Evolutionary conservation across 2,113 vertebrate species (phyloP).

Genomic region (Forbesichthys papilliferus): DNA sequence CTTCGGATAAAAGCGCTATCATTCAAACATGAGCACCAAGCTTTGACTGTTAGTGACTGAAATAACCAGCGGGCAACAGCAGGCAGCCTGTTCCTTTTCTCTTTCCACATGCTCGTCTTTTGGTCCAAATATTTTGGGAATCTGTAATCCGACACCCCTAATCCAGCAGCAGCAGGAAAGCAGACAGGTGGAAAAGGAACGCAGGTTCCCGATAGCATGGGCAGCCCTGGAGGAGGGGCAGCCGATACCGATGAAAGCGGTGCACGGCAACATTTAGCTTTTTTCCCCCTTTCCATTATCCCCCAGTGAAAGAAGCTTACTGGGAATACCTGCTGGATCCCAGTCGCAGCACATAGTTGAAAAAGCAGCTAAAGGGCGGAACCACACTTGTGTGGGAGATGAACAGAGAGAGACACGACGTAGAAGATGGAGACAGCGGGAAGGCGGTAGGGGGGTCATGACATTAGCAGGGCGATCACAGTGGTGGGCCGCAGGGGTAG

Average conservation of each 20-base stretch:
- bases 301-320: background rate
- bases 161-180: conserved; percentile 16
- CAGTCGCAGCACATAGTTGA: conserved; percentile 8
- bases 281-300: background rate
- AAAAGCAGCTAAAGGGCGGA: conserved; percentile 11
- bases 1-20: background rate
- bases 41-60: too few relatives aligned
- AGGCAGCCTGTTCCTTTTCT: background rate
- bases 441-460: conserved; percentile 19
- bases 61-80: background rate
- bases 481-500: conserved; percentile 26
- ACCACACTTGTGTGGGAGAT: conserved; percentile 9
- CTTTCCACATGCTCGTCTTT: background rate
- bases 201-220: conserved; percentile 6
- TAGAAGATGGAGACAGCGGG: conserved; percentile 25
- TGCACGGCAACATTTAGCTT: background rate
- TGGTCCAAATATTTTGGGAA: conserved; percentile 45
- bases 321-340: conserved; percentile 1
- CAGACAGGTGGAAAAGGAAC: conserved; percentile 24
- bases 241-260: conserved; percentile 10
- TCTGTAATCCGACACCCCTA: conserved; percentile 47
- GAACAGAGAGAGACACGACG: background rate
- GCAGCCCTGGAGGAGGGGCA: conserved; percentile 1
- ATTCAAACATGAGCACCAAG: too few relatives aligned
- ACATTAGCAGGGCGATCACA: conserved; percentile 12